phyloP scores from a whole-genome alignment of 1,140 invertebrate species.

The Cotesia typhae region DNA sequence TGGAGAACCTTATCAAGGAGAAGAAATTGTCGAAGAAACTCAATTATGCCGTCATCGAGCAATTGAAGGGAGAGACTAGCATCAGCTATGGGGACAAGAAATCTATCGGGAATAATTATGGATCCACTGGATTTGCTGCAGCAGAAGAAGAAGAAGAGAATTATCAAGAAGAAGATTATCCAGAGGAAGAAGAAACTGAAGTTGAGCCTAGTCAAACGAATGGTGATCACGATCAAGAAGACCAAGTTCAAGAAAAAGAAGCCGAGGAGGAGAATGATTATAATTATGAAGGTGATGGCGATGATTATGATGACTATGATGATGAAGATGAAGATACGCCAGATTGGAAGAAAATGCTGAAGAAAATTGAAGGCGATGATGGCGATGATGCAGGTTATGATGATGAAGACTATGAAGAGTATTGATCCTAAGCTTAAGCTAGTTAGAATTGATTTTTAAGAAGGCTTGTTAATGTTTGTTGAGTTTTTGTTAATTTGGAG shows the following conservation, averaged over 20 bases:
- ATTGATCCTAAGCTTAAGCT: no score
- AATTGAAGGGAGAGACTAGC: constrained; percentile 69
- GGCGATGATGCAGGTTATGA: no score
- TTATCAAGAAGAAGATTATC: not conserved
- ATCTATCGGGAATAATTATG: no score
- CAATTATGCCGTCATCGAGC: constrained; percentile 96
- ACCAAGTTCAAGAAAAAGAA: constrained; percentile 8
- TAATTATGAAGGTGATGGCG: not conserved
- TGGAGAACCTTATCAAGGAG: constrained; percentile 93
- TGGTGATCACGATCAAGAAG: not conserved
- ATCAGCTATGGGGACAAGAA: no score
- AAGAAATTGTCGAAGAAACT: constrained; percentile 97
- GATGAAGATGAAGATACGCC: no score
- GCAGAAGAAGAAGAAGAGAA: not conserved
- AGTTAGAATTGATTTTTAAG: no score
- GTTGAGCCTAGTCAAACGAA: not conserved
- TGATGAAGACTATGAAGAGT: no score
- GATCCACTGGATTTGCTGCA: no score
- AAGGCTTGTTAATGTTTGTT: no score
- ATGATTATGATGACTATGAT: not conserved
- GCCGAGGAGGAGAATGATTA: not conserved
- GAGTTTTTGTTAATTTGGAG: no score
- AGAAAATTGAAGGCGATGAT: no score
- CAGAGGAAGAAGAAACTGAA: not conserved
- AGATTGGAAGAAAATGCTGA: no score